A percentile compares a stretch with the other conserved stretches of the same genome.
Evolutionary conservation across 2,888 invertebrate genomes (phyloP).

Genomic region (Strigamia crassipes): DNA sequence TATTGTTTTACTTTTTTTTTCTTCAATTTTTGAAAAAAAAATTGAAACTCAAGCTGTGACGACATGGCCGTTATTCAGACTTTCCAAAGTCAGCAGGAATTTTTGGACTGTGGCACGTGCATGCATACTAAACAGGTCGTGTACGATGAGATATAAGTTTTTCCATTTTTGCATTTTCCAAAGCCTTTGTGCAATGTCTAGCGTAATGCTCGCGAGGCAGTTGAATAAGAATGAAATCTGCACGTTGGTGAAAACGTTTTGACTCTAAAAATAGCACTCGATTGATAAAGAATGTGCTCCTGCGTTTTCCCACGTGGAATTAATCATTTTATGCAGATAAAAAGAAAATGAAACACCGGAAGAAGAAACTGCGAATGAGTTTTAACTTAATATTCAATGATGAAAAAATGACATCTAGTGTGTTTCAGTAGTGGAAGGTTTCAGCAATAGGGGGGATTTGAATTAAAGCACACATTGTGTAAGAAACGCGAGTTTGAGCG

Average conservation of each 20-base stretch:
- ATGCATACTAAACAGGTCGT: constrained; percentile 4
- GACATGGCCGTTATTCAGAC: constrained; percentile 1
- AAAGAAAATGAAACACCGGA: too few species aligned
- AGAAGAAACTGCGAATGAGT: too few species aligned
- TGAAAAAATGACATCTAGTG: too few species aligned
- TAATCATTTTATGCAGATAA: not conserved
- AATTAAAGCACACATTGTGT: too few species aligned
- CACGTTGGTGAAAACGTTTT: not conserved
- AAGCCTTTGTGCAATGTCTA: not conserved
- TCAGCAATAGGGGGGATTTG: too few species aligned
- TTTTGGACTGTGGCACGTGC: not conserved
- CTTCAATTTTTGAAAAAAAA: too few species aligned
- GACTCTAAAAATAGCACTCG: not conserved
- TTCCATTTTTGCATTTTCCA: constrained; percentile 13
- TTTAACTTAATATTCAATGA: too few species aligned
- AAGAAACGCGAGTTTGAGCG: too few species aligned
- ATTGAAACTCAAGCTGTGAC: not conserved
- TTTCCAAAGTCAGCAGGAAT: constrained; percentile 15
- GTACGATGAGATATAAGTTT: not conserved
- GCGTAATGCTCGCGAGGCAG: not conserved
- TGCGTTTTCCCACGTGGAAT: not conserved
- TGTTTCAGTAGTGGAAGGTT: too few species aligned
- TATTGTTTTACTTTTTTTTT: not conserved
- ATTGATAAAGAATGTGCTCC: not conserved
- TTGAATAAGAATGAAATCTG: constrained; percentile 16